Conservation (phyloP, 2,113 vertebrate genomes). For the Miniopterus natalensis region DNA sequence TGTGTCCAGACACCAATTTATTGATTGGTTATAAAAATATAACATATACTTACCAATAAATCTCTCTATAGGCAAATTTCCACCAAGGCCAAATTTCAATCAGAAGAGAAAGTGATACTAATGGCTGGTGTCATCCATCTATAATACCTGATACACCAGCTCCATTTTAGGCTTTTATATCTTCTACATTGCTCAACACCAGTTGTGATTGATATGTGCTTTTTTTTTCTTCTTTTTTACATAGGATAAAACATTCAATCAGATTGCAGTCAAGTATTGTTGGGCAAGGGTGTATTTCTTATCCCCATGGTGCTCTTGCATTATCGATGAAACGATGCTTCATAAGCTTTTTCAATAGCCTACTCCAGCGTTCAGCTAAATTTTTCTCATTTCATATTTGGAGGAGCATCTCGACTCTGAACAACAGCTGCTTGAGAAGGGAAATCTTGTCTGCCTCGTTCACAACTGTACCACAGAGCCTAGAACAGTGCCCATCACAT, state of each 20-base stretch:
- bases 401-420: neutral
- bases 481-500: neutral
- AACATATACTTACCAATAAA: neutral
- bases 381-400: constrained; percentile 4
- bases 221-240: neutral
- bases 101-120: neutral
- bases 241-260: neutral
- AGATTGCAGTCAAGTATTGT: neutral
- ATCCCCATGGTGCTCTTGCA: neutral
- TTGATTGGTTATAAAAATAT: neutral
- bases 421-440: neutral
- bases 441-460: neutral
- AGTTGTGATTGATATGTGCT: neutral
- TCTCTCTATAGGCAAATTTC: neutral
- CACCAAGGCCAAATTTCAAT: neutral
- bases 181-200: neutral
- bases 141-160: neutral
- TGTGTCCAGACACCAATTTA: neutral
- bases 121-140: neutral
- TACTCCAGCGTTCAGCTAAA: neutral
- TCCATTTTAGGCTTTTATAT: neutral
- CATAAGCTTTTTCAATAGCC: neutral
- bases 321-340: neutral
- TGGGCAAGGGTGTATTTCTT: neutral
- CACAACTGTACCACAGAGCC: neutral